Base-by-base conservation (phyloP, 2,113 vertebrate species). In the Nematolebias whitei region DNA sequence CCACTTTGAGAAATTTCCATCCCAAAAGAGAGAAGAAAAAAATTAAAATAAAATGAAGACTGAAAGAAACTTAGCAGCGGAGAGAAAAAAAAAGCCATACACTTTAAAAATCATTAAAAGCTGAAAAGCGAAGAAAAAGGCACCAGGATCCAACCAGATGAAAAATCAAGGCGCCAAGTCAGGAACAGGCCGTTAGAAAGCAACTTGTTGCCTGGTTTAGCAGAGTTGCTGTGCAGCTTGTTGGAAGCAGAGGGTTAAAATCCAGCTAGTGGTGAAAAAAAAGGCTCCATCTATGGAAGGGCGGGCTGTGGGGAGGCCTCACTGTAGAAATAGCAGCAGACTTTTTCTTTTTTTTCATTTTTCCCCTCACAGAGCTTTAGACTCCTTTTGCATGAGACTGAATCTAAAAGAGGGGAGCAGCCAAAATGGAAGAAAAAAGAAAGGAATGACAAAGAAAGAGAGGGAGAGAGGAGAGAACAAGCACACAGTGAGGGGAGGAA, bases 301-400 rank as follows among this genome's bases (percentile, higher is more conserved):
- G 94, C 85, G 91, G 91, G 91, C 91, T 87, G 92, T 90, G 92
- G 92, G 93, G 93, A 95, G 94, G 95, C 94, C 93, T 93, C 91
- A 90, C 90, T 90, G 92, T 92, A 92, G 91, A 92, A 94, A 94
- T 92, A 86, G 85, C 89, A 89, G 86, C 89, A 87, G 82, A 84
- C 86, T 80, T 82, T 86, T 72, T 64, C 45, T 62, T 71, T 75
- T 60, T 22, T 47, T 53, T 61, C 53, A 63, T 78, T 67, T 29
- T 44, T 50, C 51, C 64, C 81, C 79, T 76, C 48, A 38, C 88
- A 78, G 84, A 91, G 87, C 89, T 79, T 79, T 88, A 85, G 85
- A 93, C 93, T 94, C 91, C 92, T 86, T 90, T 90, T 88, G 90
- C 72, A 85, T 92, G 91, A 87, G 83, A 90, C 91, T 88, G 81